Conservation (phyloP, 2,797 vertebrate genomes). For the Sandelia bainsii region DNA sequence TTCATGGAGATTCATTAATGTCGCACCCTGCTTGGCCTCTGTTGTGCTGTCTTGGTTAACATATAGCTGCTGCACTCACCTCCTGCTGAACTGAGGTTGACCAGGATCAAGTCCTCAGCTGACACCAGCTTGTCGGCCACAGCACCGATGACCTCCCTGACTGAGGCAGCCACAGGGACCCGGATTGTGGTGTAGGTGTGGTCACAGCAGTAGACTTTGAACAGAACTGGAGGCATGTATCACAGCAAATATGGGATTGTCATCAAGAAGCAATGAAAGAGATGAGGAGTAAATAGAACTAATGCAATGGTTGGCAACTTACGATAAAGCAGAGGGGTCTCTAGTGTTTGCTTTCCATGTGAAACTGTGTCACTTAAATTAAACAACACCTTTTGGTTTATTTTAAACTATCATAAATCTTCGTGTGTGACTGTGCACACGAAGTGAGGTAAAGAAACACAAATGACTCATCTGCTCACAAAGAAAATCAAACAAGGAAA, state of each 20-base stretch:
- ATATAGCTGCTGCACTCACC: constrained; percentile 83
- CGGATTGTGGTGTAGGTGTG: constrained; percentile 98
- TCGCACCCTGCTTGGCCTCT: constrained; percentile 2
- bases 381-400: neutral
- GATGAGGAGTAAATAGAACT: neutral
- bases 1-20: constrained; percentile 21
- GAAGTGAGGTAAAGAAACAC: neutral
- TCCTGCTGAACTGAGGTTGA: constrained; percentile 96
- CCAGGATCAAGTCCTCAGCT: constrained; percentile 91
- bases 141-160: constrained; percentile 92
- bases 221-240: constrained; percentile 87
- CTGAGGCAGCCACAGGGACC: constrained; percentile 89
- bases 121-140: constrained; percentile 96
- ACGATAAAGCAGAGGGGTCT: neutral
- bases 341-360: neutral
- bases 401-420: neutral
- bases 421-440: neutral
- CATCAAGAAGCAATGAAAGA: neutral
- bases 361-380: neutral
- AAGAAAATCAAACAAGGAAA: neutral
- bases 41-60: constrained; percentile 46
- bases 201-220: constrained; percentile 97
- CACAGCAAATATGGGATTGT: constrained; percentile 31
- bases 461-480: neutral
- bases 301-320: neutral